A percentile compares a stretch with the other conserved stretches of the same genome.
Conservation (phyloP, 1,140 invertebrate genomes). For the Drosophila carrolli region DNA sequence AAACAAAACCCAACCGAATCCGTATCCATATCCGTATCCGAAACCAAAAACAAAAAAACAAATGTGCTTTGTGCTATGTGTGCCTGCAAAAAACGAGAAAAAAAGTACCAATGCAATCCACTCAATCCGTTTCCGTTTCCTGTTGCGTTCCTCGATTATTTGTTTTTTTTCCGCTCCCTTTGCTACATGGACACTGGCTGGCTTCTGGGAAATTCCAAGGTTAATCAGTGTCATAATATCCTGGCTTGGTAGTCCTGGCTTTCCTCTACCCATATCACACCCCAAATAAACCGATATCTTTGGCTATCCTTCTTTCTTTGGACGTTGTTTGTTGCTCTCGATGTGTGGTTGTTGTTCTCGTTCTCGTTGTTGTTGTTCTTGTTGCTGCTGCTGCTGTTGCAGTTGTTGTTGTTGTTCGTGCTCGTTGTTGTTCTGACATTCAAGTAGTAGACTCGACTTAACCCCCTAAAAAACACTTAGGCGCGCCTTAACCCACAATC, state of each 20-base stretch:
- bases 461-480: constrained; percentile 13
- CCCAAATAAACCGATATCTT: constrained; percentile 5
- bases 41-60: background rate
- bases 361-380: constrained; percentile 11
- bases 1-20: constrained; percentile 13
- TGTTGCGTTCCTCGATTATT: constrained; percentile 47
- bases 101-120: constrained; percentile 5
- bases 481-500: constrained; percentile 16
- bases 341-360: constrained; percentile 27
- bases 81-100: constrained; percentile 15
- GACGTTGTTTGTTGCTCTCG: constrained; percentile 19
- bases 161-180: constrained; percentile 8
- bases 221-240: constrained; percentile 32
- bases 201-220: background rate
- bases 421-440: constrained; percentile 45
- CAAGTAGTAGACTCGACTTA: constrained; percentile 29
- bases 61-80: constrained; percentile 50
- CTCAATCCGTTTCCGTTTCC: constrained; percentile 25
- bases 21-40: constrained; percentile 19
- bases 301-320: constrained; percentile 15
- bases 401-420: constrained; percentile 47
- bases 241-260: constrained; percentile 32
- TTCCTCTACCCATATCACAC: constrained; percentile 4
- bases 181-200: constrained; percentile 19
- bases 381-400: constrained; percentile 18